phyloP scores from a whole-genome alignment of 1,140 invertebrate species.

The Matsumurasca onukii region DNA sequence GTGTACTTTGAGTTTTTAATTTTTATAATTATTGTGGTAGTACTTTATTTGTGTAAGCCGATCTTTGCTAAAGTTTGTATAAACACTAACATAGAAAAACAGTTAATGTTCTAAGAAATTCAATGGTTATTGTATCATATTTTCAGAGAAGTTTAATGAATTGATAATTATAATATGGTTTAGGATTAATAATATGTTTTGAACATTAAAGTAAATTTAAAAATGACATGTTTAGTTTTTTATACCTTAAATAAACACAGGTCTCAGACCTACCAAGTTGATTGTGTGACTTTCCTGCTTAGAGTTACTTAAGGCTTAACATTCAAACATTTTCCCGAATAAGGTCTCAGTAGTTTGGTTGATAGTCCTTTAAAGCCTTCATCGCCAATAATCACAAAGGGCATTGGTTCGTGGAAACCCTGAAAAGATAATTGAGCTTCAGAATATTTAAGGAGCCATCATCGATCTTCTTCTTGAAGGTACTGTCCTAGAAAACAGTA shows the following conservation, averaged over 20 bases:
- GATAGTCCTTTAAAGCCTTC: conserved; percentile 48
- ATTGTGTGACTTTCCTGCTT: background rate
- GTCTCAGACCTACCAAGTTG: background rate
- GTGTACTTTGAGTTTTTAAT: background rate
- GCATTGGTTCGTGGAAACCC: conserved; percentile 37
- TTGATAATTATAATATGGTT: background rate
- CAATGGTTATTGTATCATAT: background rate
- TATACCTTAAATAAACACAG: background rate
- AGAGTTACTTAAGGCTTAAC: background rate
- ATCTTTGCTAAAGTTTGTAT: background rate
- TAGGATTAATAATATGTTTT: background rate
- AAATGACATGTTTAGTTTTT: background rate
- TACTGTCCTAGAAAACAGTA: conserved; percentile 44
- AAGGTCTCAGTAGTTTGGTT: conserved; percentile 46
- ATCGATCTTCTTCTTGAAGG: conserved; percentile 39
- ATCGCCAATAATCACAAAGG: conserved; percentile 48
- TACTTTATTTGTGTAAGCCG: too few species aligned
- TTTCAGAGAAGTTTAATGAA: background rate
- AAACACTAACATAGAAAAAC: background rate
- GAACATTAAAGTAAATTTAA: background rate
- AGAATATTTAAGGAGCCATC: conserved; percentile 41
- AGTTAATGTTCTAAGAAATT: background rate
- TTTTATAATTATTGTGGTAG: background rate
- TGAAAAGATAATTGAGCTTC: conserved; percentile 37
- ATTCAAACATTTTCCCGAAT: too few species aligned